Conservation (phyloP, 2,888 invertebrate species). For the Heliconius ismenius region DNA sequence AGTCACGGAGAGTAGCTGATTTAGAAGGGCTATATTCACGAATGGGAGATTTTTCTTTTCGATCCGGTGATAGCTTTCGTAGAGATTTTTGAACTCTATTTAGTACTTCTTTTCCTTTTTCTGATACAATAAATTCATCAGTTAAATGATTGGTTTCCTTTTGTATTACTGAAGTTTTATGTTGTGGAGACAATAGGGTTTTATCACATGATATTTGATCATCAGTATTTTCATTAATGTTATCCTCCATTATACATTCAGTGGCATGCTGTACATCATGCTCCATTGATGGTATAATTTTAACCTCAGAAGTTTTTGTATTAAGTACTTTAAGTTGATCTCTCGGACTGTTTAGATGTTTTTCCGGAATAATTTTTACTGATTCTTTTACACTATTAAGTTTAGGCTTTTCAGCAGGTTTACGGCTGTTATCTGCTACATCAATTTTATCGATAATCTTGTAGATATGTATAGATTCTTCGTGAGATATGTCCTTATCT, state of each 20-base stretch:
- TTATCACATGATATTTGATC: constrained; percentile 31
- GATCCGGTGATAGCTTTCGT: constrained; percentile 69
- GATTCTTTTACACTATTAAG: neutral
- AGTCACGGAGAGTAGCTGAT: constrained; percentile 59
- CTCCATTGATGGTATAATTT: constrained; percentile 2
- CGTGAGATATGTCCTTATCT: neutral
- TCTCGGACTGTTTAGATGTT: constrained; percentile 6
- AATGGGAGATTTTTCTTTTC: constrained; percentile 60
- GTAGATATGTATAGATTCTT: constrained; percentile 22
- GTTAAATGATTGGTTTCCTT: constrained; percentile 36
- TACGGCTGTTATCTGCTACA: neutral
- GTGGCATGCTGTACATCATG: constrained; percentile 29
- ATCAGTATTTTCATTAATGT: constrained; percentile 33
- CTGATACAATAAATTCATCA: constrained; percentile 60
- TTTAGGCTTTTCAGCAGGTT: neutral
- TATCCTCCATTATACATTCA: constrained; percentile 30
- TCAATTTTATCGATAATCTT: constrained; percentile 13
- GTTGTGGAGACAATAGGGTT: constrained; percentile 40
- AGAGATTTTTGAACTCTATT: constrained; percentile 69
- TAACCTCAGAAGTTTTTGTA: neutral
- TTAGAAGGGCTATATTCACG: constrained; percentile 61
- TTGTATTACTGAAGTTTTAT: constrained; percentile 39
- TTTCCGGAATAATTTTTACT: neutral
- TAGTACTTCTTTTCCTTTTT: constrained; percentile 69
- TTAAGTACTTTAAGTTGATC: neutral